These are phyloP conservation scores for Ophiodon elongatus DNA, from an alignment of 2,113 vertebrate genomes.

Conservation along the genomic window DNA sequence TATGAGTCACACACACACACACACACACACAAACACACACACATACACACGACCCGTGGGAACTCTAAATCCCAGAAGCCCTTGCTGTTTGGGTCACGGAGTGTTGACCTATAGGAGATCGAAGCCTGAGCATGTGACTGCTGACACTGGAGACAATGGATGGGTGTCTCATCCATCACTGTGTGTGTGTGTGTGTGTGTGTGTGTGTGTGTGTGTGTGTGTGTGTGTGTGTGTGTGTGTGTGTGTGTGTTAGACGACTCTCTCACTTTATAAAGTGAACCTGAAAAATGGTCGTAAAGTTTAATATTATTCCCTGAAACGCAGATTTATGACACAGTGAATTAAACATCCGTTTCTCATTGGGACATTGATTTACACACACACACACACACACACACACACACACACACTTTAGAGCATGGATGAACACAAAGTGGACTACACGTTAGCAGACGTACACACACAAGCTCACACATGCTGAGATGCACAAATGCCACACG, in stretches of 20 bases:
- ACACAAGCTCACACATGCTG: neutral
- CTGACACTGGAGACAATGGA: slow-evolving; percentile 50
- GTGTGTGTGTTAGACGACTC: slow-evolving; percentile 53
- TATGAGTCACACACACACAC: slow-evolving; percentile 32
- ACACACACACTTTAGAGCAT: neutral
- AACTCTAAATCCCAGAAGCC: slow-evolving; percentile 69
- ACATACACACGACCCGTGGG: slow-evolving; percentile 25
- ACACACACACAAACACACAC: slow-evolving; percentile 13
- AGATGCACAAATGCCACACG: no score
- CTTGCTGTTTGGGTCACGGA: slow-evolving; percentile 16
- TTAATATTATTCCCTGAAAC: slow-evolving; percentile 67
- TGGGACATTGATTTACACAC: slow-evolving; percentile 40
- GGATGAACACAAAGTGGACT: neutral
- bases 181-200: slow-evolving; percentile 22
- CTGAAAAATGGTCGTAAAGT: slow-evolving; percentile 65
- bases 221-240: neutral
- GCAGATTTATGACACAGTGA: slow-evolving; percentile 71
- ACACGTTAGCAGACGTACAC: neutral
- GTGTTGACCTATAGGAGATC: slow-evolving; percentile 69
- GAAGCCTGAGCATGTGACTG: slow-evolving; percentile 51
- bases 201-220: neutral
- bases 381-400: neutral
- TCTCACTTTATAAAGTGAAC: slow-evolving; percentile 61
- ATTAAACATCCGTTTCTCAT: slow-evolving; percentile 79
- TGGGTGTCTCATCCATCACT: slow-evolving; percentile 33